Evolutionary conservation across 92 coral and sea anemone species (phyloP), one percentile per base, ranked within the genome.

Genomic region (Umimayanthus chanpuru): DNA sequence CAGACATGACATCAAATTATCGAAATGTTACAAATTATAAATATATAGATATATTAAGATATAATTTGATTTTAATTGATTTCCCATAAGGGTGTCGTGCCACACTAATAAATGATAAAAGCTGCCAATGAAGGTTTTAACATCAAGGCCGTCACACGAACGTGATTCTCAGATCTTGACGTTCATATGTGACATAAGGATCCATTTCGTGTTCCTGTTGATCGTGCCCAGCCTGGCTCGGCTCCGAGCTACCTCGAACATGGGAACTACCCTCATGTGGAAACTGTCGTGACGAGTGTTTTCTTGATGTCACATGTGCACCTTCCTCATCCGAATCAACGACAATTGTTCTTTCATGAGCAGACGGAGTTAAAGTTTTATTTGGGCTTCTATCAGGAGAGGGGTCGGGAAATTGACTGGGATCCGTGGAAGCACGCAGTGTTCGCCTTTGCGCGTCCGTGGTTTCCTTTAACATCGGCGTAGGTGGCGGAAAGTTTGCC

Each of bases 401-500:
- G 53, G 86, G 85, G 40, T 85, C 78, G 80, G 82, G 38, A 10
- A 71, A 15, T 2, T 14, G 82, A 56, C 39, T 75, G 2, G 72
- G 53, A 28, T 74, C 81, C 8, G 73, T 7, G 4, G 81, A 25
- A 21, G 40, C 67, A 74, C 68, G 67, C 10, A 49, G 73, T 64
- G 61, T 50, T 70, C 53, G 73, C 64, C 41, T 71, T n/a, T 80
- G 82, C n/a, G 49, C 39, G 61, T 72, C 65, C n/a, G 61, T 23
- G 9, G 56, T 53, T 89, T 36, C 87, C 7, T 28, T 36, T 44
- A 82, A 88, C 53, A 90, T 64, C 4, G 98, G 94, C 2, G 96
- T 91, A 8, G 98, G 98, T 25, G 98, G 98, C 23, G 98, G 94
- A 65, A 92, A 95, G 75, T 95, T 86, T 20, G 98, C 98, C 70